These are phyloP conservation scores for Ornithorhynchus anatinus DNA, from an alignment of 2,113 vertebrate genomes.

Conservation along the genomic window DNA sequence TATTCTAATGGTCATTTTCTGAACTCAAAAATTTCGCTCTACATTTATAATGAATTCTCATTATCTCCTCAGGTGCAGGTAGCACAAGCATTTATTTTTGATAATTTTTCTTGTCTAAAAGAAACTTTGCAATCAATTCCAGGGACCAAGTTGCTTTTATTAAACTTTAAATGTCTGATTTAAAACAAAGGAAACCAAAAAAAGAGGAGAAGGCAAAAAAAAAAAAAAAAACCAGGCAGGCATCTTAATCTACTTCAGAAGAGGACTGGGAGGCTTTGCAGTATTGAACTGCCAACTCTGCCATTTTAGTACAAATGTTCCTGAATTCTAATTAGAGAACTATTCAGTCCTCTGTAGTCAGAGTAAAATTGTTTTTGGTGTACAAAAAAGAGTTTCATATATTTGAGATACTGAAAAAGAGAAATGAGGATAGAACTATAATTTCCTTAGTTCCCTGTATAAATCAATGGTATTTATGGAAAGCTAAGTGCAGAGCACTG, in stretches of 20 bases:
- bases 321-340: constrained; percentile 34
- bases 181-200: constrained; percentile 10
- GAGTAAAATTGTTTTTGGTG: too few relatives aligned
- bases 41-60: too few relatives aligned
- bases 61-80: constrained; percentile 26
- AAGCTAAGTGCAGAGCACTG: too few relatives aligned
- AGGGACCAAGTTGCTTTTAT: constrained; percentile 21
- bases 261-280: background rate
- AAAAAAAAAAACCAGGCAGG: background rate
- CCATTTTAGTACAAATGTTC: constrained; percentile 14
- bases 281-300: background rate
- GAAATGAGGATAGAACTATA: background rate
- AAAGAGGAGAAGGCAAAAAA: too few relatives aligned
- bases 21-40: too few relatives aligned
- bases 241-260: background rate
- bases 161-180: constrained; percentile 15
- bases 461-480: background rate
- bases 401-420: background rate
- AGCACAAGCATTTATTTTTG: background rate
- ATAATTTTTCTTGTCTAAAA: background rate
- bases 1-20: too few relatives aligned
- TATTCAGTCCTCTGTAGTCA: constrained; percentile 1
- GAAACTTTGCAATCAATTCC: background rate
- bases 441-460: constrained; percentile 2
- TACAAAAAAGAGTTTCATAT: background rate